Percentiles rank a stretch among this genome's conserved stretches.
phyloP scores from a whole-genome alignment of 2,888 invertebrate genomes.

The Elaeidobius kamerunicus region DNA sequence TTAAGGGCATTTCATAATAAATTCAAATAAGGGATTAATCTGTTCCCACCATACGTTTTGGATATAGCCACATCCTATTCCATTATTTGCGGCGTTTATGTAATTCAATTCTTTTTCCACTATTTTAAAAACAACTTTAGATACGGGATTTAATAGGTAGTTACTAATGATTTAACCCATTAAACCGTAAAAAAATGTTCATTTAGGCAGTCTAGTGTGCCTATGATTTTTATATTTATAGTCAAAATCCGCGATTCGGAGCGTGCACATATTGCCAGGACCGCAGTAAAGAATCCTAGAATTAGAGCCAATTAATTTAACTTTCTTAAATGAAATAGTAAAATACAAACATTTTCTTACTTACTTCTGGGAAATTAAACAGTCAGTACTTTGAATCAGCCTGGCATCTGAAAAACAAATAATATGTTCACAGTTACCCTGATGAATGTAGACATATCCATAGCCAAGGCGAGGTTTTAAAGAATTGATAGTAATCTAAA shows the following conservation, averaged over 20 bases:
- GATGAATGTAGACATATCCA: conserved; percentile 82
- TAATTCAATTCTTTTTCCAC: too few relatives aligned
- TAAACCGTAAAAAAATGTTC: too few relatives aligned
- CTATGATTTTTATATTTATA: not conserved
- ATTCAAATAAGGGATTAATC: too few relatives aligned
- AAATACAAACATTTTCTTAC: not conserved
- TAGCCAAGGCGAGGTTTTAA: conserved; percentile 60
- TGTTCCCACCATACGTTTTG: too few relatives aligned
- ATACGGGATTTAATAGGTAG: too few relatives aligned
- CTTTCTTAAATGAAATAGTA: too few relatives aligned
- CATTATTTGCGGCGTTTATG: too few relatives aligned
- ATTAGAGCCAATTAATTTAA: not conserved
- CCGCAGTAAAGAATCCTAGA: not conserved
- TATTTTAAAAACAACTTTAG: too few relatives aligned
- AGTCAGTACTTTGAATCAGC: conserved; percentile 54
- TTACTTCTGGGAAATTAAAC: conserved; percentile 33
- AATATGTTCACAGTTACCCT: conserved; percentile 89
- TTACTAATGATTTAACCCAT: too few relatives aligned
- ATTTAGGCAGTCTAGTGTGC: not conserved
- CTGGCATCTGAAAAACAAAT: conserved; percentile 77
- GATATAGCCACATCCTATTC: too few relatives aligned
- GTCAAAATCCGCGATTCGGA: not conserved
- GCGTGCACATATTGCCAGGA: not conserved
- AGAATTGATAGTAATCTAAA: conserved; percentile 51
- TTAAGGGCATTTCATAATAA: too few relatives aligned